Evolutionary conservation across 2,113 vertebrate species (phyloP), one percentile per base, ranked within the genome.

Genomic region (Notarius quadriscutis): DNA sequence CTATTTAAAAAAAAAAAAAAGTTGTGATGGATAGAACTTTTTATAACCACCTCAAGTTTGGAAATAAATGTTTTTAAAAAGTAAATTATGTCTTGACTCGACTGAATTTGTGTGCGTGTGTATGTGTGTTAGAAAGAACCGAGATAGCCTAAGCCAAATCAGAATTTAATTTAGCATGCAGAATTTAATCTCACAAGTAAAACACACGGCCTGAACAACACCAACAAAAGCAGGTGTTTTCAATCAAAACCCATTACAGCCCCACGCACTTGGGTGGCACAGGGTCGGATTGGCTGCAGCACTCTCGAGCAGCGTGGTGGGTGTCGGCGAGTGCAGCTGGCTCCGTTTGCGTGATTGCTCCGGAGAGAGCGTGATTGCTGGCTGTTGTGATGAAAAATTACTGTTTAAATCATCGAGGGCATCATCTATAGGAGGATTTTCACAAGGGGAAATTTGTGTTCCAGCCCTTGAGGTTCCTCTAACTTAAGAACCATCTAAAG

Each of bases 51-150:
- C 50, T 34, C 51, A 3, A 17, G n/a, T 84, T 62, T 84, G 62
- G 67, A 77, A 69, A 84, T 84, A 80, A 69, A 79, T 81, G 65
- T 41, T 41, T 60, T 77, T 2, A 77, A 62, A 77, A 60, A 30
- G 27, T 7, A n/a, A n/a, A 27, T 51, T 58, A 22, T 11, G 22
- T 88, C 30, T 51, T 41, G 25, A 50, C 25, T 75, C 7, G 83
- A 53, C 69, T 85, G 55, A 20, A 83, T 53, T 27, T 20, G 4
- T 62, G 18, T 62, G 60, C n/a, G 25, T 65, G 22, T n/a, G 63
- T 67, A 8, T 27, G 2, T 63, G 7, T 67, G 20, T 69, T 71
- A 7, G 63, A 48, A 74, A 74, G 34, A 74, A 20, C 27, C 34
- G 18, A 48, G 34, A 18, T 48, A 74, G 71, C 17, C 18, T 74